Evolutionary conservation across 2,113 vertebrate species (phyloP).

Genomic region (Callipepla squamata): DNA sequence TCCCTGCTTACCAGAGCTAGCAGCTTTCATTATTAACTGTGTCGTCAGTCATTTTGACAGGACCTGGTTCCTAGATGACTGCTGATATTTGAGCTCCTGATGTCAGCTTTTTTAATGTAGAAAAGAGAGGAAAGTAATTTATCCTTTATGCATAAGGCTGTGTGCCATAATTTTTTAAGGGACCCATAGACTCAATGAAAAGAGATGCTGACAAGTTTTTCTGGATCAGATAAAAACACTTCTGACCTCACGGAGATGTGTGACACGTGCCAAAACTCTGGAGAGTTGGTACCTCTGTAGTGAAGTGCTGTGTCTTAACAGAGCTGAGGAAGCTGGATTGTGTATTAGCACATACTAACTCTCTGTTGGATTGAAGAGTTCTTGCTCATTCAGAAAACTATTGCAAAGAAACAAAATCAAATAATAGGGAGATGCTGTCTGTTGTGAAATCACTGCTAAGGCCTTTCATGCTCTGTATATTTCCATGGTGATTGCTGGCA

Average conservation of each 20-base stretch:
- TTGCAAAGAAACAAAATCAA: background rate
- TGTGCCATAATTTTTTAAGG: background rate
- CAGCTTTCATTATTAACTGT: background rate
- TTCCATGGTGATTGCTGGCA: background rate
- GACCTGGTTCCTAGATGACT: background rate
- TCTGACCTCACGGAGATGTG: accelerated
- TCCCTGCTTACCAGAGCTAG: background rate
- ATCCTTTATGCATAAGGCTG: background rate
- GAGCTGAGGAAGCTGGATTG: background rate
- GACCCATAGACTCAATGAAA: background rate
- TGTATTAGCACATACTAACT: background rate
- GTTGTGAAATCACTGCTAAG: background rate
- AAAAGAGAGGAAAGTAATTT: background rate
- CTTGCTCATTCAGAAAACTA: background rate
- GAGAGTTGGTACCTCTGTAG: background rate
- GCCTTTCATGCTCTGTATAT: background rate
- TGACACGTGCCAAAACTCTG: background rate
- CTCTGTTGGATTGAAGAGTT: background rate
- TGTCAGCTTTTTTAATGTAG: background rate
- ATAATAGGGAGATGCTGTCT: background rate
- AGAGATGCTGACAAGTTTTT: background rate
- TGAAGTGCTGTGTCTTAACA: background rate
- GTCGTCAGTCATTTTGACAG: background rate
- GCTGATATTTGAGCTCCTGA: background rate
- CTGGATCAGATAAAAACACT: background rate